Evolutionary conservation across 2,888 invertebrate genomes (phyloP), one percentile per base, ranked within the genome.

Genomic region (Apoderus coryli): DNA sequence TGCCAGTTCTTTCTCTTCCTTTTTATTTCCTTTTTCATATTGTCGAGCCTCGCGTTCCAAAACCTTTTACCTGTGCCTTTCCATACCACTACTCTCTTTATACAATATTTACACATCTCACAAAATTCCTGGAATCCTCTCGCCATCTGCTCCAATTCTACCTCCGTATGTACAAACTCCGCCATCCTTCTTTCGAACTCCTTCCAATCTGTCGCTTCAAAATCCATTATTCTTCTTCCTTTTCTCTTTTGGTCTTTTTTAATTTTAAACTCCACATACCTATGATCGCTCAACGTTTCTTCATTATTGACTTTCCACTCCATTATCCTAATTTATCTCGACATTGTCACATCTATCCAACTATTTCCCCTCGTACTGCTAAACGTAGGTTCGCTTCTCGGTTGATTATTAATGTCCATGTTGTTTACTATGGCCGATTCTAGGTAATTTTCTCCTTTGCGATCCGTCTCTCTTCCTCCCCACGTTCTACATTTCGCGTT

Each of bases 241-340:
- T 14, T 27, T 6, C n/a, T n/a, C n/a, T n/a, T n/a, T n/a, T 10
- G n/a, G 4, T 16, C 4, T n/a, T 10, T 4, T 6, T 33, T 22
- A 3, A 34, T 10, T 3, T 23, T 10, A n/a, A 10, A 41, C 4
- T 9, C 15, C 2, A 39, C 25, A n/a, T 33, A 35, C 5, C 27
- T 26, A 23, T 44, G 44, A 22, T 40, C 40, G 26, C 41, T 40
- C 9, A 42, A 23, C 1, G 25, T 33, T 9, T 44, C 41, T 4
- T 36, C 35, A 2, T 31, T 33, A 4, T 16, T 2, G 4, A 44
- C 37, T 4, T 3, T 14, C 40, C 41, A 38, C 11, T 29, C 25
- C 2, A 10, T 12, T 3, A 34, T 15, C 4, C 7, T 14, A 4
- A 29, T 19, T 2, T 32, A 22, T 23, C 30, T 41, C 0, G 27